Conservation (phyloP, 2,888 invertebrate species). For the Drosophila robusta region DNA sequence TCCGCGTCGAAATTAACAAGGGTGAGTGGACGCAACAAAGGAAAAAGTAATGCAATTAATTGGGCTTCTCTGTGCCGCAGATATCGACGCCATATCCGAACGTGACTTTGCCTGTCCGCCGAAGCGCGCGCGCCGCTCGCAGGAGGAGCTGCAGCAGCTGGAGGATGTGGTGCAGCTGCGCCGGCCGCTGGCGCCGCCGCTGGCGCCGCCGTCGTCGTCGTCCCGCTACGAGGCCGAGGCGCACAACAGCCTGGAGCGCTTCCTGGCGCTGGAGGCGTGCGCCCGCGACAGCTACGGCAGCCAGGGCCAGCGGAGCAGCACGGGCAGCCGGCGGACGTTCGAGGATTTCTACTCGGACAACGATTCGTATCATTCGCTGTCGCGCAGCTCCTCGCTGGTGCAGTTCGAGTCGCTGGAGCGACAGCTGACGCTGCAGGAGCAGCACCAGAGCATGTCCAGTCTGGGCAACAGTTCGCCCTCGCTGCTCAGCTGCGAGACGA, state of each 20-base stretch:
- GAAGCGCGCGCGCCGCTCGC: constrained; percentile 89
- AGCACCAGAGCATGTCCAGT: constrained; percentile 83
- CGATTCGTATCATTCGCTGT: constrained; percentile 87
- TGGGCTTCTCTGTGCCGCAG: constrained; percentile 56
- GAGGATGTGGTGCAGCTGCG: constrained; percentile 76
- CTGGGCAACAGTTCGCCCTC: constrained; percentile 85
- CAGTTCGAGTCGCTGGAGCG: constrained; percentile 94
- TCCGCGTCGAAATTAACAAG: constrained; percentile 87
- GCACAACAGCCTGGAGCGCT: constrained; percentile 77
- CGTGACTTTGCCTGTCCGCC: constrained; percentile 91
- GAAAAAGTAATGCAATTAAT: not conserved
- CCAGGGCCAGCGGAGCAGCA: constrained; percentile 74
- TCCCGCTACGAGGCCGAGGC: constrained; percentile 62
- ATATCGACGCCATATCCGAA: constrained; percentile 87
- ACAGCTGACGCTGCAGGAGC: constrained; percentile 87
- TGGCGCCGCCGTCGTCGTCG: too few relatives aligned
- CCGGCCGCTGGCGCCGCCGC: constrained; percentile 50
- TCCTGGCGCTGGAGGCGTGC: constrained; percentile 72
- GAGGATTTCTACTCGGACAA: constrained; percentile 85
- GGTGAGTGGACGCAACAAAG: constrained; percentile 61
- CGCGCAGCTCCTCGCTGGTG: constrained; percentile 92
- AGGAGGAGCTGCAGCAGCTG: constrained; percentile 80
- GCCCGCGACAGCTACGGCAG: constrained; percentile 74
- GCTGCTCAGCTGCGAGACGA: constrained; percentile 79
- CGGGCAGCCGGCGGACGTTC: constrained; percentile 81